These are phyloP conservation scores for Ardeotis arabs DNA, from an alignment of 2,113 vertebrate genomes.

Conservation along the genomic window DNA sequence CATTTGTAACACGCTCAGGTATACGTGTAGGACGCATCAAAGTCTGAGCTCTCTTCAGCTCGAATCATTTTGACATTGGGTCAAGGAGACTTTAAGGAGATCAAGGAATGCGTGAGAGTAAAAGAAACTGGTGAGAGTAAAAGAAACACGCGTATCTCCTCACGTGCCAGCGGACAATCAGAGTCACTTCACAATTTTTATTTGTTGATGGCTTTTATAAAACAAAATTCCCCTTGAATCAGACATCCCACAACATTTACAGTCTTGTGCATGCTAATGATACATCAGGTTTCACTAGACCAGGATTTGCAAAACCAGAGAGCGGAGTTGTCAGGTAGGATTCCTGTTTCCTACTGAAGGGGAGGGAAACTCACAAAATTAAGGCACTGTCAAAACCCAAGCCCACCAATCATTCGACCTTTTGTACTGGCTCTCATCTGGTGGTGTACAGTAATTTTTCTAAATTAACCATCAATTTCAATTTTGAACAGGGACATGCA, in stretches of 20 bases:
- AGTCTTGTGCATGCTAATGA: neutral
- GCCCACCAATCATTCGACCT: neutral
- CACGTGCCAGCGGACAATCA: neutral
- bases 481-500: neutral
- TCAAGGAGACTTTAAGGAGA: neutral
- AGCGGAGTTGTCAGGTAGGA: neutral
- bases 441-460: neutral
- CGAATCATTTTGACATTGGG: neutral
- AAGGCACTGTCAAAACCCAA: conserved; percentile 59
- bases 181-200: conserved; percentile 54
- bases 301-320: neutral
- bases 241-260: neutral
- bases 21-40: neutral
- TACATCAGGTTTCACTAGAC: neutral
- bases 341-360: neutral
- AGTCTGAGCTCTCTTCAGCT: neutral
- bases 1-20: neutral
- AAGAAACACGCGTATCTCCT: neutral
- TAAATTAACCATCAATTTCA: neutral
- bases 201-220: conserved; percentile 31
- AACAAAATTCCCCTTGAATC: conserved; percentile 10
- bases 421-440: neutral
- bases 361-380: conserved; percentile 25
- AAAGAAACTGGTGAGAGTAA: neutral
- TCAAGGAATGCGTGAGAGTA: neutral